These are phyloP conservation scores for Amphipyra tragopoginis DNA, from an alignment of 2,888 invertebrate genomes.

Conservation along the genomic window DNA sequence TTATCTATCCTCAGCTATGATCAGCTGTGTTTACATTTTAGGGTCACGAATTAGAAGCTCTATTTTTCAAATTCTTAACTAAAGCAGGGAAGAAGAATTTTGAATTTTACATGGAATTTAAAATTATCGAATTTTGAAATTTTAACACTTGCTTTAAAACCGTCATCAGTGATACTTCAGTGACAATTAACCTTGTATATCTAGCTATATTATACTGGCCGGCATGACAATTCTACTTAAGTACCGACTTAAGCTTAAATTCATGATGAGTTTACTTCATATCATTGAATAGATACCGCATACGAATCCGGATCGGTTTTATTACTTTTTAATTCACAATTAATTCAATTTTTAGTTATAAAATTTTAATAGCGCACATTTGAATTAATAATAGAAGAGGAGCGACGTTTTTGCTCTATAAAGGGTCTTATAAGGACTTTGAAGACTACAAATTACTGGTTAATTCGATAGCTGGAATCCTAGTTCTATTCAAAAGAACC, in stretches of 20 bases:
- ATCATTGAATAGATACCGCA: slow-evolving; percentile 52
- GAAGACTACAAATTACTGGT: slow-evolving; percentile 24
- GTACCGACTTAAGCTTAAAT: slow-evolving; percentile 9
- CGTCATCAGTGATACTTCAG: no score
- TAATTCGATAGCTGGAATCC: slow-evolving; percentile 20
- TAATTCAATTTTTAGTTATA: slow-evolving; percentile 56
- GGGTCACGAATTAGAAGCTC: no score
- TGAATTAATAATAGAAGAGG: slow-evolving; percentile 26
- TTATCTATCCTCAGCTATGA: no score
- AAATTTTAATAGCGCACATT: slow-evolving; percentile 41
- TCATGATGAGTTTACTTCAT: slow-evolving; percentile 29
- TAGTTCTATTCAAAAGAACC: slow-evolving; percentile 24
- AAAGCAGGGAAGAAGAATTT: no score
- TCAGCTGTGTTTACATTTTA: no score
- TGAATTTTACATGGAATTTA: no score
- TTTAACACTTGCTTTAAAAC: no score
- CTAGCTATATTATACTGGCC: neutral
- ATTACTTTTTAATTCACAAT: slow-evolving; percentile 64
- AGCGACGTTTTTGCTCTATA: slow-evolving; percentile 30
- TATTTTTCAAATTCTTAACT: no score
- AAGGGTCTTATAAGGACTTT: slow-evolving; percentile 16
- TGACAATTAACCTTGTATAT: no score
- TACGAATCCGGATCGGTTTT: slow-evolving; percentile 58
- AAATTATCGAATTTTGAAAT: no score
- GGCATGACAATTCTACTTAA: slow-evolving; percentile 15